Conservation (phyloP, 2,113 vertebrate genomes). For the Recurvirostra avosetta region DNA sequence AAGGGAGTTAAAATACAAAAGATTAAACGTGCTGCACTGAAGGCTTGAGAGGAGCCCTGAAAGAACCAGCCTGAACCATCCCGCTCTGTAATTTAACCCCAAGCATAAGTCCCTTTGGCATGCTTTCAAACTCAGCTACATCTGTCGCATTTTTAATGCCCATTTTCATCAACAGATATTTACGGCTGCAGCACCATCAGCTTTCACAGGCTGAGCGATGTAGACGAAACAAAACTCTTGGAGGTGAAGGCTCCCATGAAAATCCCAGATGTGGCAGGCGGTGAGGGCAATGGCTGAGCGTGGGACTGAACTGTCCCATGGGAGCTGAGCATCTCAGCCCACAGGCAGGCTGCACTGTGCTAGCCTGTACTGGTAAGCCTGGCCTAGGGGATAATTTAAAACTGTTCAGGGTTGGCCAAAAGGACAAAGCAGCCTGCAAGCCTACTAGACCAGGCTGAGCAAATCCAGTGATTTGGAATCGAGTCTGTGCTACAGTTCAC, state of each 20-base stretch:
- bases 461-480: not conserved
- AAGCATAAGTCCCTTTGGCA: not conserved
- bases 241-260: not conserved
- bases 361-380: not conserved
- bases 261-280: not conserved
- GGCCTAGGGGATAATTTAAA: not conserved
- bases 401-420: not conserved
- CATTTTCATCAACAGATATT: not conserved
- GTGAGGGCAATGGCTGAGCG: not conserved
- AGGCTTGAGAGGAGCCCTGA: not conserved
- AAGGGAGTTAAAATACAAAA: not conserved
- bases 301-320: not conserved
- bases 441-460: not conserved
- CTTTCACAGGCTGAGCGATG: not conserved
- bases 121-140: not conserved
- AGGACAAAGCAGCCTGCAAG: not conserved
- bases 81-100: not conserved
- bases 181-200: not conserved
- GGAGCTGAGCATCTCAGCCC: not conserved
- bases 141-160: not conserved
- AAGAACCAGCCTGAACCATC: not conserved
- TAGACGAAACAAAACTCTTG: not conserved
- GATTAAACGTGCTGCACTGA: not conserved
- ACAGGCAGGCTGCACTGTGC: not conserved
- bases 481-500: not conserved